Conservation (phyloP, 2,888 invertebrate species). For the Siphlonurus alternatus region DNA sequence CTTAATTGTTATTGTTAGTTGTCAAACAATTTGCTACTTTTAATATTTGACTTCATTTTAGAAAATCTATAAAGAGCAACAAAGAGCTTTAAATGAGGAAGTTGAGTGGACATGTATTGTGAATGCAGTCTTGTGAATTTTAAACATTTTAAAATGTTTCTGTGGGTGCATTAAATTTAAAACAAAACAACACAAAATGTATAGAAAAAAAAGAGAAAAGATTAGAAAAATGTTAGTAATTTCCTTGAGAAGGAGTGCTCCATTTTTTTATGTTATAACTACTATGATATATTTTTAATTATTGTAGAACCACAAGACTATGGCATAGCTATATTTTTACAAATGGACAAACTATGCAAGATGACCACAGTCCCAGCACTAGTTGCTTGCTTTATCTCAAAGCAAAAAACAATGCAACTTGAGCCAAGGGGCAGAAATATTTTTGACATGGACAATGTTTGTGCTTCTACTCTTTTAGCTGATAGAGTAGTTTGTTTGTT, state of each 20-base stretch:
- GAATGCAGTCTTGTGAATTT: neutral
- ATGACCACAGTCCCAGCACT: no score
- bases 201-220: neutral
- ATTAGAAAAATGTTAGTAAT: no score
- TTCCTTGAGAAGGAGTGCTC: neutral
- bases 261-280: slow-evolving; percentile 2
- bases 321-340: neutral
- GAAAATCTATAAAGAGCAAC: no score
- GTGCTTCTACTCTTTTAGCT: slow-evolving; percentile 3
- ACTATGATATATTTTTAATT: neutral
- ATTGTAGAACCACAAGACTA: neutral
- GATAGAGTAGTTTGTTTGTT: neutral
- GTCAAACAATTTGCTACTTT: no score
- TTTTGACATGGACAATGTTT: slow-evolving; percentile 2
- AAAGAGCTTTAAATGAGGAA: no score
- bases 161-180: neutral
- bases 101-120: neutral
- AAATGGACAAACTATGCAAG: neutral
- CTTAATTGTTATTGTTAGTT: no score
- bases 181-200: neutral
- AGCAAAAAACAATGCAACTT: no score
- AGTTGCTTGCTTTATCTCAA: no score
- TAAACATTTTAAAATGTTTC: neutral
- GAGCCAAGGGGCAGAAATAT: neutral
- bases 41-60: no score